phyloP scores from a whole-genome alignment of 2,113 vertebrate species.

The Pandion haliaetus region DNA sequence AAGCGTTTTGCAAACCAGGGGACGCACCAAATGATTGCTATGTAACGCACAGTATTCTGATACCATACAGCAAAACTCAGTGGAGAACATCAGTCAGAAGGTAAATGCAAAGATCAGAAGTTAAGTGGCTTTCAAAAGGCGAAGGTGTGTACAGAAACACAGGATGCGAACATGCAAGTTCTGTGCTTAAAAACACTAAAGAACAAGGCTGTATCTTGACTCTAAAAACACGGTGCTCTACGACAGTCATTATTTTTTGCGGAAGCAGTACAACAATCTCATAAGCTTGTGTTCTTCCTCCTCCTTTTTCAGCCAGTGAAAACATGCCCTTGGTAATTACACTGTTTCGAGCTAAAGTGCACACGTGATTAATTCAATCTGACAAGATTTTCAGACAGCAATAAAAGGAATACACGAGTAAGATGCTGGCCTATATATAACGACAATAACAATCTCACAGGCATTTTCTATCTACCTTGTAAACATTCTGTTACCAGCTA shows the following conservation, averaged over 20 bases:
- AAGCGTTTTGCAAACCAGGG: neutral
- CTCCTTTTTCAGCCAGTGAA: neutral
- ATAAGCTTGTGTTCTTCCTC: neutral
- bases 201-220: neutral
- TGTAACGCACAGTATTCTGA: accelerated
- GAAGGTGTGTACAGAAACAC: neutral
- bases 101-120: neutral
- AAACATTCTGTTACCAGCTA: neutral
- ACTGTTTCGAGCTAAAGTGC: neutral
- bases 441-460: neutral
- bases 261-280: neutral
- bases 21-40: neutral
- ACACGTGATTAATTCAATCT: neutral
- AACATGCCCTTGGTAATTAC: neutral
- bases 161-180: accelerated
- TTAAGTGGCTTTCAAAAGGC: neutral
- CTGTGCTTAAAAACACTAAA: neutral
- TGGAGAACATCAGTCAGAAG: neutral
- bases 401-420: neutral
- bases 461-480: neutral
- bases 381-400: neutral
- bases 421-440: neutral
- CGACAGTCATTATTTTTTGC: neutral
- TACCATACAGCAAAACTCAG: neutral
- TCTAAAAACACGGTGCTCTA: neutral